Percentiles rank a stretch among this genome's conserved stretches.
Conservation (phyloP, 2,888 invertebrate genomes). For the Drepanosiphum platanoidis region DNA sequence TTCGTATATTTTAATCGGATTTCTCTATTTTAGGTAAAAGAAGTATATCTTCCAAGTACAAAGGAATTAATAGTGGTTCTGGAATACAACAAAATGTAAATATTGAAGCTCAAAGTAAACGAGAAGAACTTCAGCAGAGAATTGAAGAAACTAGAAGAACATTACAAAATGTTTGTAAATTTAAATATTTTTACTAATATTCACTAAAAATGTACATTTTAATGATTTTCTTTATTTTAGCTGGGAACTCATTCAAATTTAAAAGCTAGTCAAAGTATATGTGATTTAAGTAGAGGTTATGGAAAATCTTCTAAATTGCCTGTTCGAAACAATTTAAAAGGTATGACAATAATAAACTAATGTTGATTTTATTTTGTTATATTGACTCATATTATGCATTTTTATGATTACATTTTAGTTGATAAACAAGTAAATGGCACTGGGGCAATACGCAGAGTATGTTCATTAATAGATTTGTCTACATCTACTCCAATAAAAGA, state of each 20-base stretch:
- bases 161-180: constrained; percentile 87
- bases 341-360: background rate
- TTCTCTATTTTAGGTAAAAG: constrained; percentile 62
- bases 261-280: constrained; percentile 86
- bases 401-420: constrained; percentile 50
- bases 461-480: constrained; percentile 81
- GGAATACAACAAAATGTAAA: constrained; percentile 72
- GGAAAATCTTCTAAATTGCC: constrained; percentile 61
- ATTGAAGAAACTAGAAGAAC: constrained; percentile 86
- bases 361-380: background rate
- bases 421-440: constrained; percentile 68
- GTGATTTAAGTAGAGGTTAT: constrained; percentile 79
- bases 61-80: constrained; percentile 66
- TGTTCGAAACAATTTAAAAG: constrained; percentile 46
- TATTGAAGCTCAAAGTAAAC: constrained; percentile 72
- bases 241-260: constrained; percentile 82
- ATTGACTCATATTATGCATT: background rate
- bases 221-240: constrained; percentile 68
- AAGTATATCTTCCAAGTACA: constrained; percentile 69
- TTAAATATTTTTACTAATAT: constrained; percentile 17
- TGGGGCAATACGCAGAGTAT: constrained; percentile 78
- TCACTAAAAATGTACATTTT: background rate
- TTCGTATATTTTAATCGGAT: constrained; percentile 17
- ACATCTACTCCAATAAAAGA: constrained; percentile 59
- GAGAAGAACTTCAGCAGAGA: constrained; percentile 83